Percentiles rank a stretch among this genome's conserved stretches.
phyloP scores from a whole-genome alignment of 2,113 vertebrate genomes.

The Aphyosemion australe region DNA sequence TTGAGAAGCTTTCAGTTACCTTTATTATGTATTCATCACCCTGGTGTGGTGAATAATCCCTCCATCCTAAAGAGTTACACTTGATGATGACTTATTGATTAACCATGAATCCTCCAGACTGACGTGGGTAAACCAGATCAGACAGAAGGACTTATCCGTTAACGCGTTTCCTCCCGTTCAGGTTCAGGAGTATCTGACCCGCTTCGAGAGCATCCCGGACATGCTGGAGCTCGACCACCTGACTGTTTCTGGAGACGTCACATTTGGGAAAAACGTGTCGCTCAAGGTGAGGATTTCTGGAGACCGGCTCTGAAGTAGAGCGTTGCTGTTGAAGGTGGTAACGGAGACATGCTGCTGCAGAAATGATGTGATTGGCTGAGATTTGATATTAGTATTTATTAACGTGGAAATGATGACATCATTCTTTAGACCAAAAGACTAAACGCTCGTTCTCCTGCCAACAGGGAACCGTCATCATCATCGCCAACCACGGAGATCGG shows the following conservation, averaged over 20 bases:
- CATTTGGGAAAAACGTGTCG: slow-evolving; percentile 95
- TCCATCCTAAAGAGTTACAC: too few relatives aligned
- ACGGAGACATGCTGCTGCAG: not conserved
- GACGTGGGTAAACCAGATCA: too few relatives aligned
- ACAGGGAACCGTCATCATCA: slow-evolving; percentile 98
- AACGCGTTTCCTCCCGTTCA: slow-evolving; percentile 45
- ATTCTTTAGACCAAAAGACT: not conserved
- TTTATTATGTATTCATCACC: too few relatives aligned
- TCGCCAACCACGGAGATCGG: slow-evolving; percentile 96
- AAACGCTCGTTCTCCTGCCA: not conserved
- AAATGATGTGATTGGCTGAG: slow-evolving; percentile 1
- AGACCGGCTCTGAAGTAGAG: too few relatives aligned
- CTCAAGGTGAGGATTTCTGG: slow-evolving; percentile 83
- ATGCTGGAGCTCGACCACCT: slow-evolving; percentile 99
- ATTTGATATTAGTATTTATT: not conserved
- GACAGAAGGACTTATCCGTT: too few relatives aligned
- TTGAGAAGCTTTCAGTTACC: too few relatives aligned
- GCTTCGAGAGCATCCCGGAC: slow-evolving; percentile 98
- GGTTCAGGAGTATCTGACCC: slow-evolving; percentile 95
- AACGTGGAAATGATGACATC: not conserved
- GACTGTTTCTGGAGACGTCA: slow-evolving; percentile 97
- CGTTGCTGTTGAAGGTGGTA: too few relatives aligned
- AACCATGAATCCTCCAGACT: too few relatives aligned
- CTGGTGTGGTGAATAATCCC: too few relatives aligned
- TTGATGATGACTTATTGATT: too few relatives aligned